phyloP scores from a whole-genome alignment of 2,113 vertebrate genomes.

The Nestor notabilis region DNA sequence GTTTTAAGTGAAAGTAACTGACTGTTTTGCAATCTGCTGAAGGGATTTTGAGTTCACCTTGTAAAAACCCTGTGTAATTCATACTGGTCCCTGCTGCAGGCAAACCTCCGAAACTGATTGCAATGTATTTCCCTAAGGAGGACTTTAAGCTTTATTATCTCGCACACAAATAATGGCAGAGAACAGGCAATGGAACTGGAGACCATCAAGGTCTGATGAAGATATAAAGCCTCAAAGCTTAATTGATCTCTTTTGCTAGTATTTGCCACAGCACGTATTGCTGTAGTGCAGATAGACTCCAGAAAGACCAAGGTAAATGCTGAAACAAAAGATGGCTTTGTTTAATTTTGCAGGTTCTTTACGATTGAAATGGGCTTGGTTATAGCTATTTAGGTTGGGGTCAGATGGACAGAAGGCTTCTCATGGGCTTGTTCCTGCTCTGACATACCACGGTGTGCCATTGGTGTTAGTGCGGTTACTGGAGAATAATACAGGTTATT shows the following conservation, averaged over 20 bases:
- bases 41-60: not conserved
- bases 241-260: conserved; percentile 6
- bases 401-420: not conserved
- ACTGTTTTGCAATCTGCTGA: not conserved
- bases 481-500: not conserved
- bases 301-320: not conserved
- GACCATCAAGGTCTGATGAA: not conserved
- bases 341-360: not conserved
- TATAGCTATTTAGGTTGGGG: not conserved
- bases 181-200: not conserved
- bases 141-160: not conserved
- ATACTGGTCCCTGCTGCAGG: not conserved
- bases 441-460: not conserved
- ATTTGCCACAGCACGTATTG: not conserved
- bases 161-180: not conserved
- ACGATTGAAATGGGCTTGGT: not conserved
- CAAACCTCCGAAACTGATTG: not conserved
- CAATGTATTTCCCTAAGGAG: not conserved
- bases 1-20: not conserved
- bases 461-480: not conserved
- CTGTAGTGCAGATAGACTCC: not conserved
- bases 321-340: not conserved
- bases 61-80: not conserved
- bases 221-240: not conserved
- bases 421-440: not conserved